Percentiles rank a stretch among this genome's conserved stretches.
Conservation (phyloP, 1,140 invertebrate genomes). For the Lasioglossum albipes region DNA sequence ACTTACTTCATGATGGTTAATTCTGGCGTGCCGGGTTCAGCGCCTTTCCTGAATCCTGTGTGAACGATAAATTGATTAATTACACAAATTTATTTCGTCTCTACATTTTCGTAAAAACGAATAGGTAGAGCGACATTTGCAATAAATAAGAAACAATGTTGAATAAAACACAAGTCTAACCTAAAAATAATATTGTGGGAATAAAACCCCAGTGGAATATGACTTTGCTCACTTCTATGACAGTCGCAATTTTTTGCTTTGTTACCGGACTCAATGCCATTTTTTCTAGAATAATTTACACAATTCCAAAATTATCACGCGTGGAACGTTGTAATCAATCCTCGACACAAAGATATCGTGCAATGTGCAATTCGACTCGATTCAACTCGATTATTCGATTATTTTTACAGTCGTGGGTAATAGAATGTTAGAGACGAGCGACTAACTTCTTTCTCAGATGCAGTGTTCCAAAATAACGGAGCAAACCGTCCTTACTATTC, state of each 20-base stretch:
- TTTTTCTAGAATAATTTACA: slow-evolving; percentile 34
- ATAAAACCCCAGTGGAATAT: slow-evolving; percentile 87
- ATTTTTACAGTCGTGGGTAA: neutral
- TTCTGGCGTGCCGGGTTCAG: slow-evolving; percentile 83
- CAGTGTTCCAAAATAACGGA: no score
- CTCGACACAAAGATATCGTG: neutral
- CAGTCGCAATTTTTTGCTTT: slow-evolving; percentile 83
- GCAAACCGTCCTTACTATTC: no score
- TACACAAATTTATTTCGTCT: slow-evolving; percentile 1
- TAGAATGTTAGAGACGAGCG: neutral
- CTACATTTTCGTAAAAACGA: neutral
- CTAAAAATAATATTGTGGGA: slow-evolving; percentile 85
- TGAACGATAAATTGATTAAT: slow-evolving; percentile 47
- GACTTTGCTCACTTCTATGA: slow-evolving; percentile 82
- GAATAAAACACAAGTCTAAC: slow-evolving; percentile 75
- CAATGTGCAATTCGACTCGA: no score
- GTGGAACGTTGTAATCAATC: neutral
- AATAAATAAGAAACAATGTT: neutral
- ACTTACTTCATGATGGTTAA: slow-evolving; percentile 81
- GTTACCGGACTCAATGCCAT: slow-evolving; percentile 78
- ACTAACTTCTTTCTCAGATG: neutral
- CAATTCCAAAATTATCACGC: neutral
- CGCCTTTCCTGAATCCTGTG: slow-evolving; percentile 83
- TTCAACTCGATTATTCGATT: neutral
- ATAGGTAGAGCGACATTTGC: neutral